Evolutionary conservation across 2,113 vertebrate species (phyloP), one percentile per base, ranked within the genome.

Genomic region (Anhinga rufa): DNA sequence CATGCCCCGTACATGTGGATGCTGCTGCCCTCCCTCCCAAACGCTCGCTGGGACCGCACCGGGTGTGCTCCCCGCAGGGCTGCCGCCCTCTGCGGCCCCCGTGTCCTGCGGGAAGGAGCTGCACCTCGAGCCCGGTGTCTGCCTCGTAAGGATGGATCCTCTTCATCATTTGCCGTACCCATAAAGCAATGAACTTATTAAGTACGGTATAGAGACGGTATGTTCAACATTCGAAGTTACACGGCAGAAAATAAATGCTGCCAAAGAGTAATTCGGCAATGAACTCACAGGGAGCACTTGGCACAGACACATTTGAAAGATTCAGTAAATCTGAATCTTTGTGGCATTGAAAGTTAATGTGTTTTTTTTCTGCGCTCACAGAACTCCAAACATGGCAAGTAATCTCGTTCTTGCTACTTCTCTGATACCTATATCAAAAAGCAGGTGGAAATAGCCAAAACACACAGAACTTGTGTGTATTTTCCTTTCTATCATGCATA

Each of bases 321-420:
- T 40, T 21, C 15, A 58, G 44, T 28, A 58, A 42, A 66, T 28
- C 28, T 24, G 46, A 68, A 38, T 40, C 88, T 89, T 57, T 38
- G 38, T 46, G 66, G 62, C 81, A 61, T 9, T 32, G 61, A 25
- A 90, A 86, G 70, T 83, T 74, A 80, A 88, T 72, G 83, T 74
- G n/a, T n/a, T n/a, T n/a, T 95, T 96, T 93, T 83, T 66, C 90
- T 96, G 65, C 76, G 90, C 76, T 94, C 76, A 14, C 81, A 90
- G 90, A 96, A 71, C 95, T 95, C 75, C 95, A 95, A 91, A 94
- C 82, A 49, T 17, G 60, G 31, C 66, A 83, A 95, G 65, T 74
- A 17, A 72, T 61, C 94, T 91, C 7, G 10, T 92, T 94, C 92
- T 81, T 71, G 83, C 87, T 38, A 61, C 74, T 82, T 75, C 20